A percentile compares a stretch with the other conserved stretches of the same genome.
Evolutionary conservation across 2,797 vertebrate species (phyloP).

Genomic region (Hypotaenidia philippensis): DNA sequence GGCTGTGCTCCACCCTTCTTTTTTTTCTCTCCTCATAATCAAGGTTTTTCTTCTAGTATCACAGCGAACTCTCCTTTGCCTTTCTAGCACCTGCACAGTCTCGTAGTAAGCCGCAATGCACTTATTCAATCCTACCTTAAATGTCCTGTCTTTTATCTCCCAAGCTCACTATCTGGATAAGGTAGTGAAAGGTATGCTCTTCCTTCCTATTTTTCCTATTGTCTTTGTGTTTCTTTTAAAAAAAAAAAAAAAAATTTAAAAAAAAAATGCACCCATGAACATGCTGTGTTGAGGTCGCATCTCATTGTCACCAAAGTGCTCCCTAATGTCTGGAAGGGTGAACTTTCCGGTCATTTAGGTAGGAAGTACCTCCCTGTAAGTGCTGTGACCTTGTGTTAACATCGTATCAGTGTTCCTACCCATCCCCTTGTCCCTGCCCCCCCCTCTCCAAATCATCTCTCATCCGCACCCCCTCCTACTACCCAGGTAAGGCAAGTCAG

Average conservation of each 20-base stretch:
- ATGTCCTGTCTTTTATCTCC: conserved; percentile 99
- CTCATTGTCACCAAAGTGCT: conserved; percentile 52
- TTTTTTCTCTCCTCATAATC: conserved; percentile 63
- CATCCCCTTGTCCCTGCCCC: conserved; percentile 16
- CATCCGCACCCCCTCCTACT: conserved; percentile 27
- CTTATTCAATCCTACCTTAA: conserved; percentile 93
- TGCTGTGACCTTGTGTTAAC: conserved; percentile 48
- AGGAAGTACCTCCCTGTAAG: conserved; percentile 6
- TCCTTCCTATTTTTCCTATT: conserved; percentile 85
- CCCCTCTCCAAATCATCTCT: conserved; percentile 22
- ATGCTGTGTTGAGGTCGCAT: conserved; percentile 57
- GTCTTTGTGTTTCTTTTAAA: conserved; percentile 78
- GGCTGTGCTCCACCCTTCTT: conserved; percentile 57
- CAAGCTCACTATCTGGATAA: conserved; percentile 99
- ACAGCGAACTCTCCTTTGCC: conserved; percentile 54
- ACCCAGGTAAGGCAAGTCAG: conserved; percentile 54
- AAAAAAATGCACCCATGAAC: conserved; percentile 52
- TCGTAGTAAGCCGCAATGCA: conserved; percentile 75
- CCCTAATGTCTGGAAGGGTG: conserved; percentile 53
- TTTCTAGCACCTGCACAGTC: conserved; percentile 76
- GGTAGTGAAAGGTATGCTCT: conserved; percentile 99
- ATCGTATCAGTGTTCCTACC: conserved; percentile 56
- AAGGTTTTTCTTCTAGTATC: conserved; percentile 58
- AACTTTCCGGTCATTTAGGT: conserved; percentile 54
- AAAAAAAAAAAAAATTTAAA: too few species aligned